A percentile compares a stretch with the other conserved stretches of the same genome.
Conservation (phyloP, 2,113 vertebrate species). For the Rhinoptilus africanus region DNA sequence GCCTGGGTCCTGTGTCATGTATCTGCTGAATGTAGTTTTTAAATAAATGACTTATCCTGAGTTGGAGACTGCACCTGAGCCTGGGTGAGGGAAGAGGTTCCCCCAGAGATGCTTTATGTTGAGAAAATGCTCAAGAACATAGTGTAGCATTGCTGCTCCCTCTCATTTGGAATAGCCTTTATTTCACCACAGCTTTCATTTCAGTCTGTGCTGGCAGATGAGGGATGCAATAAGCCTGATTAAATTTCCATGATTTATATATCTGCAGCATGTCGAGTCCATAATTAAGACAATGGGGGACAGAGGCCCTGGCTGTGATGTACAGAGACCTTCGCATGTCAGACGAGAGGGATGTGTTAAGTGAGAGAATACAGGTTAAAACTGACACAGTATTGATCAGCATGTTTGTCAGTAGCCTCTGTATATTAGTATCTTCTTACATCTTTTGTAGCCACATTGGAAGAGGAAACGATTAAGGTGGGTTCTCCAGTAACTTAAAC, state of each 20-base stretch:
- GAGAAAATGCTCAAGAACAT: background rate
- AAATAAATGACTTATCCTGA: background rate
- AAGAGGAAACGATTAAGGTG: background rate
- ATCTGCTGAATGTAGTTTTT: background rate
- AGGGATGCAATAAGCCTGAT: constrained; percentile 55
- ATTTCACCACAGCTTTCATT: background rate
- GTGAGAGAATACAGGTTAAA: background rate
- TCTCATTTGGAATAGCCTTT: constrained; percentile 4
- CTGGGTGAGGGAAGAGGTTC: background rate
- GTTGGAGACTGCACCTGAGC: background rate
- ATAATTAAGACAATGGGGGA: constrained; percentile 45
- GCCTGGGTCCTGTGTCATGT: background rate
- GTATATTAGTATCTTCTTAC: background rate
- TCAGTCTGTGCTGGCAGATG: constrained; percentile 27
- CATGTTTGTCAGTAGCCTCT: background rate
- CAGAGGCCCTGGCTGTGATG: background rate
- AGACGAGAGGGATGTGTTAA: background rate
- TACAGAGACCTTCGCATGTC: background rate
- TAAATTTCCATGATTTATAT: constrained; percentile 63
- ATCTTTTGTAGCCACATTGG: background rate
- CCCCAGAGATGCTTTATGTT: background rate
- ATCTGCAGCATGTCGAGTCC: background rate
- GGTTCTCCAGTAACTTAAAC: background rate
- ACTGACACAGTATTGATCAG: background rate
- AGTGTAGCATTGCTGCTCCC: background rate